Evolutionary conservation across 2,888 invertebrate genomes (phyloP).

Genomic region (Mythimna pallens): DNA sequence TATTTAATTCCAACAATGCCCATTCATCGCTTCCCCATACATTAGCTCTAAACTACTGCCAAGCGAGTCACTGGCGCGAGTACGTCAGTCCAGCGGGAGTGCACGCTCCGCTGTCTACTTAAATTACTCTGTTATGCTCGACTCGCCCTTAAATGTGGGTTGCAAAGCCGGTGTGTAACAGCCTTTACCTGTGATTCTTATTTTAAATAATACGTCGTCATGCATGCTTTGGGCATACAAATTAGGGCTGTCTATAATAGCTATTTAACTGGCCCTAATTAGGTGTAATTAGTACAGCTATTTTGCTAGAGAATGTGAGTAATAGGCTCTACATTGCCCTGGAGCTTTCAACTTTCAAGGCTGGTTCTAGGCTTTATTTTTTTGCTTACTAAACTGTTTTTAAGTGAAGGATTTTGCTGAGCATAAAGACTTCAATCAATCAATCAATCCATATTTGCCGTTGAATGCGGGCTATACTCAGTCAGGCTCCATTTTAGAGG

Average conservation of each 20-base stretch:
- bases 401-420: conserved; percentile 18
- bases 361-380: conserved; percentile 9
- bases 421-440: conserved; percentile 15
- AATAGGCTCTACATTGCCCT: conserved; percentile 15
- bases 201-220: conserved; percentile 15
- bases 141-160: conserved; percentile 67
- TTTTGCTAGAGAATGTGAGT: conserved; percentile 35
- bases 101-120: conserved; percentile 81
- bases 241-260: conserved; percentile 28
- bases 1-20: conserved; percentile 45
- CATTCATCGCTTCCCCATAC: conserved; percentile 43
- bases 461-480: conserved; percentile 30
- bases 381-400: conserved; percentile 15
- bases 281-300: conserved; percentile 36
- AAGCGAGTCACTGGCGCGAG: conserved; percentile 63
- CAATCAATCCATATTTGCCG: conserved; percentile 11
- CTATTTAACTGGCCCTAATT: conserved; percentile 27
- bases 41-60: conserved; percentile 58
- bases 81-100: conserved; percentile 53
- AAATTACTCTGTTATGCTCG: conserved; percentile 84
- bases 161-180: conserved; percentile 31
- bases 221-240: conserved; percentile 44
- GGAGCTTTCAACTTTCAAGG: conserved; percentile 9
- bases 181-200: conserved; percentile 20
- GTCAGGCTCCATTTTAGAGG: not conserved